These are phyloP conservation scores for Ornithoptera priamus DNA, from an alignment of 2,888 invertebrate genomes.

Conservation along the genomic window DNA sequence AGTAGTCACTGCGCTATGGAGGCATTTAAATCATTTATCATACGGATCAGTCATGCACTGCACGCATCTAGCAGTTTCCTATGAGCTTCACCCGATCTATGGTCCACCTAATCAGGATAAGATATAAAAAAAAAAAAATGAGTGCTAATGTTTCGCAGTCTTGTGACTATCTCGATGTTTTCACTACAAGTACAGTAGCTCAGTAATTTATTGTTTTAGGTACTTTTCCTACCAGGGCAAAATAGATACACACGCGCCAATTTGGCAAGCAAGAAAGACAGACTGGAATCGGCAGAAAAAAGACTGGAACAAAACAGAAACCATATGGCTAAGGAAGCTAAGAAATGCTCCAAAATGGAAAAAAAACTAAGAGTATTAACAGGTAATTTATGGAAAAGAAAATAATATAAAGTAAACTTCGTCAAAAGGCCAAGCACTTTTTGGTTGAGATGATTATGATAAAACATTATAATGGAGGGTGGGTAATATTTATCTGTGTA, in stretches of 20 bases:
- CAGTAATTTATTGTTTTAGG: conserved; percentile 61
- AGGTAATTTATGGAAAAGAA: conserved; percentile 59
- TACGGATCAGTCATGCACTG: too few relatives aligned
- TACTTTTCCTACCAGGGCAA: conserved; percentile 94
- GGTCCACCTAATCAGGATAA: too few relatives aligned
- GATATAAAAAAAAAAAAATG: too few relatives aligned
- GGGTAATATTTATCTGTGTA: background rate
- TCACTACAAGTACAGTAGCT: too few relatives aligned
- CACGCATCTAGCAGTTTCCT: too few relatives aligned
- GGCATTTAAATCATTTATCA: too few relatives aligned
- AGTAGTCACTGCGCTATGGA: too few relatives aligned
- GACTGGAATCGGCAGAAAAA: conserved; percentile 95
- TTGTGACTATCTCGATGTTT: too few relatives aligned
- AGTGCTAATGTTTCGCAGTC: too few relatives aligned
- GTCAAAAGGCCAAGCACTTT: too few relatives aligned
- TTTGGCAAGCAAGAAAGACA: conserved; percentile 96
- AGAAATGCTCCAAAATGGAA: conserved; percentile 97
- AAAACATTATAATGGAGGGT: background rate
- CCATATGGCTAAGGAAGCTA: conserved; percentile 98
- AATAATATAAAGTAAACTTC: background rate
- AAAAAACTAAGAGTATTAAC: conserved; percentile 98
- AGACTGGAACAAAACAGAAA: conserved; percentile 94
- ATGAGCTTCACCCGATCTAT: too few relatives aligned
- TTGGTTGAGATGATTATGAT: too few relatives aligned
- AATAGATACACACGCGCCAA: conserved; percentile 96